Conservation (phyloP, 2,888 invertebrate species). For the Nomada ruficornis region DNA sequence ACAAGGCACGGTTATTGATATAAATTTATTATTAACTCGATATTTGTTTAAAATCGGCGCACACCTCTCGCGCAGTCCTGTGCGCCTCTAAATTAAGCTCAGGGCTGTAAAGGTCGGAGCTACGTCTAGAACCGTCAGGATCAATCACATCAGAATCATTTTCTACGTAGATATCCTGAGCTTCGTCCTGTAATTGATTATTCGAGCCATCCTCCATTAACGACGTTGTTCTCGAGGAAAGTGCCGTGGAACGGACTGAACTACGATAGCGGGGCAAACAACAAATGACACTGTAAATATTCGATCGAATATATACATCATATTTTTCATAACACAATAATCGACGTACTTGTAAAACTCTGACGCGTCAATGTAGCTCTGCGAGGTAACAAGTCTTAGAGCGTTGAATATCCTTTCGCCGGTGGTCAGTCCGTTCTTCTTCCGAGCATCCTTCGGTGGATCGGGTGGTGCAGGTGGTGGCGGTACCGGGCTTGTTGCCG, state of each 20-base stretch:
- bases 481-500: conserved; percentile 74
- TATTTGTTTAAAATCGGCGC: neutral
- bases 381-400: conserved; percentile 79
- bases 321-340: neutral
- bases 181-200: conserved; percentile 59
- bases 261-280: conserved; percentile 60
- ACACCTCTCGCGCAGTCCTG: conserved; percentile 82
- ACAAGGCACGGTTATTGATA: neutral
- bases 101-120: conserved; percentile 82
- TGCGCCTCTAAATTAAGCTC: conserved; percentile 82
- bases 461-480: conserved; percentile 81
- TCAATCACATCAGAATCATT: conserved; percentile 60
- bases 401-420: conserved; percentile 82
- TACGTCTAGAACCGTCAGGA: conserved; percentile 66
- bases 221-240: conserved; percentile 67
- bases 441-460: conserved; percentile 61
- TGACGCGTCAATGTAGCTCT: conserved; percentile 82
- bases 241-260: conserved; percentile 78
- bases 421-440: conserved; percentile 78
- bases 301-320: neutral
- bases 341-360: conserved; percentile 81
- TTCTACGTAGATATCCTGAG: conserved; percentile 72
- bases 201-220: conserved; percentile 61
- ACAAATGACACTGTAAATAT: neutral
- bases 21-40: neutral